Percentiles rank a stretch among this genome's conserved stretches.
Conservation (phyloP, 2,797 vertebrate genomes). For the Numenius phaeopus region DNA sequence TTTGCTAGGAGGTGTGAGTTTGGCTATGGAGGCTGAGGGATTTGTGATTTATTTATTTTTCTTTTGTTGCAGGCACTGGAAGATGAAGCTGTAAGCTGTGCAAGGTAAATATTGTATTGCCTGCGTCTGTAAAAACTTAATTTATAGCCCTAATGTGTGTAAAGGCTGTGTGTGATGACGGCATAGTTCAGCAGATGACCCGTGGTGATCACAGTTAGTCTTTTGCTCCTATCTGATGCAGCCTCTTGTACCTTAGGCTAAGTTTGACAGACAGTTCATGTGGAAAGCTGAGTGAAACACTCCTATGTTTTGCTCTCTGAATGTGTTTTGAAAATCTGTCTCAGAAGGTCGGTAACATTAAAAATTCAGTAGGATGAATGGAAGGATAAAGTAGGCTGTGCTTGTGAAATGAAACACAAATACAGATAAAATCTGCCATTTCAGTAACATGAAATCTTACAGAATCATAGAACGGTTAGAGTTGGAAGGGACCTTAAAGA, state of each 20-base stretch:
- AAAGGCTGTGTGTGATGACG: constrained; percentile 82
- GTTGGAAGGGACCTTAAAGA: too few species aligned
- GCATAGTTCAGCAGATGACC: constrained; percentile 91
- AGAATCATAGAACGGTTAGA: too few species aligned
- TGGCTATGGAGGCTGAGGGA: accelerated
- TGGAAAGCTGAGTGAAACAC: neutral
- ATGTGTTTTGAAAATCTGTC: neutral
- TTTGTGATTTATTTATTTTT: neutral
- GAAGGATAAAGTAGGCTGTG: neutral
- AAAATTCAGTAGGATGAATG: neutral
- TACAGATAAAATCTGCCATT: neutral
- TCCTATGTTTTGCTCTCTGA: accelerated
- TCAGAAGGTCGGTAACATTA: accelerated
- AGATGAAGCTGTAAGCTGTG: neutral
- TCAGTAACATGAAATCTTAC: neutral
- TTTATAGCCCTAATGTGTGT: accelerated
- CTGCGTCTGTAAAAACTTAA: neutral
- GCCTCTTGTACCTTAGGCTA: neutral
- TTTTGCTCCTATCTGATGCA: constrained; percentile 92
- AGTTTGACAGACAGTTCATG: neutral
- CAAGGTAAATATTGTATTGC: neutral
- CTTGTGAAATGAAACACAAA: neutral
- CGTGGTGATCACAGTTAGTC: constrained; percentile 78
- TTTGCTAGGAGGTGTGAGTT: neutral
- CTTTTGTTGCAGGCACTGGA: neutral